Conservation (phyloP, 2,888 invertebrate genomes). For the Hydrotaea diabolus region DNA sequence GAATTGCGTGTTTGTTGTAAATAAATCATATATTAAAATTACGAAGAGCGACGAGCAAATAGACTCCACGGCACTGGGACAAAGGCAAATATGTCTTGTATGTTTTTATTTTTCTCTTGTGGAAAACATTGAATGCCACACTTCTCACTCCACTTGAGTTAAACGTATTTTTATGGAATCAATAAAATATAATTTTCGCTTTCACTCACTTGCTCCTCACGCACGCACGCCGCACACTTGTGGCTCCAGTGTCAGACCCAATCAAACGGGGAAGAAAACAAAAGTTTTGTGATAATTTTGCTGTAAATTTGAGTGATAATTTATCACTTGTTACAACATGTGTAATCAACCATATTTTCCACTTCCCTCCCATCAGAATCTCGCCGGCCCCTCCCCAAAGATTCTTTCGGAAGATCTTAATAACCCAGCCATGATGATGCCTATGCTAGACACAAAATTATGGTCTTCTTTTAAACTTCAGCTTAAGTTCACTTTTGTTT, state of each 20-base stretch:
- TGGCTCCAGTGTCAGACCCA: neutral
- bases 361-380: neutral
- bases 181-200: slow-evolving; percentile 29
- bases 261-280: neutral
- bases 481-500: slow-evolving; percentile 29
- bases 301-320: slow-evolving; percentile 43
- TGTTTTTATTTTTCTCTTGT: too few species aligned
- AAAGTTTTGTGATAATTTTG: slow-evolving; percentile 18
- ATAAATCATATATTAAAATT: slow-evolving; percentile 45
- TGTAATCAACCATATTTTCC: neutral
- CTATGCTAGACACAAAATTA: too few species aligned
- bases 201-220: too few species aligned
- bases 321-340: slow-evolving; percentile 42
- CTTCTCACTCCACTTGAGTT: slow-evolving; percentile 29
- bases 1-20: slow-evolving; percentile 43
- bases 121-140: slow-evolving; percentile 7
- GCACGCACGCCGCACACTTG: neutral
- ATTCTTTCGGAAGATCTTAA: too few species aligned
- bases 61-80: slow-evolving; percentile 11
- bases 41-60: slow-evolving; percentile 20
- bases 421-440: neutral
- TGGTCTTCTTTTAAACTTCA: neutral
- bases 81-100: neutral
- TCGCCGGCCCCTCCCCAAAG: neutral
- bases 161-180: slow-evolving; percentile 29